A percentile compares a stretch with the other conserved stretches of the same genome.
Conservation (phyloP, 2,797 vertebrate species). For the Numenius phaeopus region DNA sequence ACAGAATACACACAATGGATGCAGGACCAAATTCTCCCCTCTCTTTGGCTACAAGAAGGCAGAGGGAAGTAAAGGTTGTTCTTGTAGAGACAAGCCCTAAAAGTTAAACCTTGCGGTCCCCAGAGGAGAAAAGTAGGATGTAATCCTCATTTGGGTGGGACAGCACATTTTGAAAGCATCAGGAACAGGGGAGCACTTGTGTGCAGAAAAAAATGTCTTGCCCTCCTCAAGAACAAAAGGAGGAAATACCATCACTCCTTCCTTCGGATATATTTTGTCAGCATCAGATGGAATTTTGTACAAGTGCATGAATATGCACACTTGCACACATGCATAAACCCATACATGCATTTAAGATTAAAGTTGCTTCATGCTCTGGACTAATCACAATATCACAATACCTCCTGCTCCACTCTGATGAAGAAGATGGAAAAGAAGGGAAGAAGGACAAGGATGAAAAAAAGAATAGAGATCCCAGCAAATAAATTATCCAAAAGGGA, state of each 20-base stretch:
- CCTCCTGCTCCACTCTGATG: neutral
- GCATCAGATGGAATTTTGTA: constrained; percentile 14
- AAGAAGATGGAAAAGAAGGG: neutral
- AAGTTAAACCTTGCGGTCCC: neutral
- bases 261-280: constrained; percentile 40
- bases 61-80: neutral
- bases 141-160: constrained; percentile 41
- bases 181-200: constrained; percentile 29
- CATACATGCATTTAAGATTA: neutral
- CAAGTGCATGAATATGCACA: neutral
- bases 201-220: neutral
- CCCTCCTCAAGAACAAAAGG: constrained; percentile 52
- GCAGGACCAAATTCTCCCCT: neutral
- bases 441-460: neutral
- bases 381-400: neutral
- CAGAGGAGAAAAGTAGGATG: constrained; percentile 23
- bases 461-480: neutral
- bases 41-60: neutral
- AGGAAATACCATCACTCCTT: constrained; percentile 62
- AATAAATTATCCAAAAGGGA: neutral
- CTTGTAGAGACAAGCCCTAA: neutral
- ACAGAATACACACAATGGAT: neutral
- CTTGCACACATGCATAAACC: neutral
- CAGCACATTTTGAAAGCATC: constrained; percentile 11
- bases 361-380: neutral